Conservation (phyloP, 2,113 vertebrate genomes). For the Syngnathus scovelli region DNA sequence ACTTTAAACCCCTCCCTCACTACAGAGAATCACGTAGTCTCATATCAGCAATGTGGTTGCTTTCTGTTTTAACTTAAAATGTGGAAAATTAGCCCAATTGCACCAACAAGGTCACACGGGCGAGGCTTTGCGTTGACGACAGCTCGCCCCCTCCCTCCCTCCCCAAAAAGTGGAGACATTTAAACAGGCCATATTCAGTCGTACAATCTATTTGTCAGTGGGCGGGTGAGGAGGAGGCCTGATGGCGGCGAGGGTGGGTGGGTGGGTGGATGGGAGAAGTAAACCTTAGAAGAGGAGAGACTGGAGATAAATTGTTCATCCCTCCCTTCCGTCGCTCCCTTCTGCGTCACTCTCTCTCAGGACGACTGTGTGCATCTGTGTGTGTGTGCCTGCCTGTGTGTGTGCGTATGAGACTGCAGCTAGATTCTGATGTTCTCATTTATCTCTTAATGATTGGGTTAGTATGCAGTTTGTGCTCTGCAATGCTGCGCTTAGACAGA, state of each 20-base stretch:
- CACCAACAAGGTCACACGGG: slow-evolving; percentile 46
- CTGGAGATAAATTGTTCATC: slow-evolving; percentile 62
- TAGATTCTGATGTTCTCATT: slow-evolving; percentile 69
- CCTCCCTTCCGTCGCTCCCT: slow-evolving; percentile 17
- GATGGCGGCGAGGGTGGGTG: slow-evolving; percentile 19
- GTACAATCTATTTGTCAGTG: slow-evolving; percentile 38
- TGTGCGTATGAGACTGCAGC: slow-evolving; percentile 56
- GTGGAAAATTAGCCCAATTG: neutral
- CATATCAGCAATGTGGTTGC: neutral
- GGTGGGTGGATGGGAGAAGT: slow-evolving; percentile 37
- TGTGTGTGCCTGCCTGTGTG: too few species aligned
- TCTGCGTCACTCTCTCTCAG: slow-evolving; percentile 39
- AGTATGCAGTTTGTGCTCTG: slow-evolving; percentile 64
- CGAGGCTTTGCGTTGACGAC: slow-evolving; percentile 44
- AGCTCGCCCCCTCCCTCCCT: neutral
- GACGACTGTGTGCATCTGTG: slow-evolving; percentile 29
- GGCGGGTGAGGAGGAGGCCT: slow-evolving; percentile 26
- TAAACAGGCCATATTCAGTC: slow-evolving; percentile 48
- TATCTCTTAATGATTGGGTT: slow-evolving; percentile 70
- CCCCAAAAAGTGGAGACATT: slow-evolving; percentile 49
- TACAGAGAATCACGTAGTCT: neutral
- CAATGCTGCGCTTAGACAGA: slow-evolving; percentile 53
- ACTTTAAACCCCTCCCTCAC: too few species aligned
- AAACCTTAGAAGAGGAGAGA: slow-evolving; percentile 52
- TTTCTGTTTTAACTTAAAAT: neutral